phyloP scores from a whole-genome alignment of 2,113 vertebrate genomes.

The Daphoenositta chrysoptera region DNA sequence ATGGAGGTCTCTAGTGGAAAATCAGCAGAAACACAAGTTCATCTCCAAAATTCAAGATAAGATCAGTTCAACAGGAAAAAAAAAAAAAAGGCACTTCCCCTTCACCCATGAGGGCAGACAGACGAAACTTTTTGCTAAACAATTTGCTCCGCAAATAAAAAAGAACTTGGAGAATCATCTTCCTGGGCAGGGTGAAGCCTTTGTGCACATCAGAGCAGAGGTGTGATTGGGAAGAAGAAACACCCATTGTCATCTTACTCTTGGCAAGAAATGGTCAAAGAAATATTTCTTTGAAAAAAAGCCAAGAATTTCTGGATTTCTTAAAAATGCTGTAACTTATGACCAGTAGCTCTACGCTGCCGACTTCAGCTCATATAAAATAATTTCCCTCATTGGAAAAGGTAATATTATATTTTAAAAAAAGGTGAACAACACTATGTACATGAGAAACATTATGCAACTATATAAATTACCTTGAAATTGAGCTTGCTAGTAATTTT shows the following conservation, averaged over 20 bases:
- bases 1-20: slow-evolving; percentile 71
- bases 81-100: background rate
- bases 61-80: background rate
- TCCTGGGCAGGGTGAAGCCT: background rate
- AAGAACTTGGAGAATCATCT: background rate
- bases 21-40: slow-evolving; percentile 48
- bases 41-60: background rate
- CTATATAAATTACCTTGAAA: background rate
- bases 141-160: background rate
- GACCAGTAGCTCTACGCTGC: background rate
- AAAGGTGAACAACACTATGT: background rate
- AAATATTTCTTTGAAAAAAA: background rate
- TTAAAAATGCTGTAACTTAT: background rate
- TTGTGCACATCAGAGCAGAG: background rate
- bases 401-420: background rate
- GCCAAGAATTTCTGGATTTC: background rate
- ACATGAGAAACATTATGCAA: background rate
- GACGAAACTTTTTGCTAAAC: background rate
- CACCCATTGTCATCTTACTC: background rate
- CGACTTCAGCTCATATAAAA: background rate
- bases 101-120: background rate
- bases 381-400: background rate
- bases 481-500: background rate
- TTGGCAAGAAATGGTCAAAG: background rate
- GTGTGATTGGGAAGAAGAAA: background rate